Base-by-base conservation (phyloP, 2,113 vertebrate species). In the Eonycteris spelaea region DNA sequence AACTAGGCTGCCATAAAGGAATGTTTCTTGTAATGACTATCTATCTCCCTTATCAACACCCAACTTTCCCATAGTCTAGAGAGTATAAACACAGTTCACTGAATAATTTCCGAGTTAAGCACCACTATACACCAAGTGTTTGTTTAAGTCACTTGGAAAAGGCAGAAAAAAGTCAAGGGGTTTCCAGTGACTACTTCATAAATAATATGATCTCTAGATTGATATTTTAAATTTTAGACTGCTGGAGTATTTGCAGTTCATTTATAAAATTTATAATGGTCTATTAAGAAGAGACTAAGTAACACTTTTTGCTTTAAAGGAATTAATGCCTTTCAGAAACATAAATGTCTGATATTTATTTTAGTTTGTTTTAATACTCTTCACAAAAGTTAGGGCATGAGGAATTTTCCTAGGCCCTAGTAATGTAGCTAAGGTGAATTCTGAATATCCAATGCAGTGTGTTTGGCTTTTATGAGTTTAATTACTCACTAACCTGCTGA, bases 291-390 rank as follows among this genome's bases (percentile, higher is more conserved):
- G 24, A 16, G 51, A 94, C 93, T 71, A n/a, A 84, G 43, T 63
- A 82, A 55, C 4, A 43, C 13, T 82, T 91, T 74, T 83, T 48
- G 51, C 26, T 95, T 73, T 83, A 63, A 86, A 82, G 53, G 26
- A 16, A 95, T 82, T 95, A 40, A 30, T 59, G 28, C 43, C 30
- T 92, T 93, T 61, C 65, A 95, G 68, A 96, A 94, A 74, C 73
- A 70, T 13, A 90, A 70, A 40, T 86, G 30, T 59, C 48, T 84
- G 19, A 22, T 94, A 79, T 83, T 86, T 95, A 77, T 89, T 93
- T 86, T 86, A 51, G 67, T 51, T 75, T 53, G 3, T 9, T 74
- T 87, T 79, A 84, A 38, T 38, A 48, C 30, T 1, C 68, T 78
- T 85, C 53, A 82, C 13, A 75, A n/a, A 26, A 91, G 30, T 92